These are phyloP conservation scores for Virgularia gustaviana DNA, from an alignment of 92 coral and sea anemone species.

Conservation along the genomic window DNA sequence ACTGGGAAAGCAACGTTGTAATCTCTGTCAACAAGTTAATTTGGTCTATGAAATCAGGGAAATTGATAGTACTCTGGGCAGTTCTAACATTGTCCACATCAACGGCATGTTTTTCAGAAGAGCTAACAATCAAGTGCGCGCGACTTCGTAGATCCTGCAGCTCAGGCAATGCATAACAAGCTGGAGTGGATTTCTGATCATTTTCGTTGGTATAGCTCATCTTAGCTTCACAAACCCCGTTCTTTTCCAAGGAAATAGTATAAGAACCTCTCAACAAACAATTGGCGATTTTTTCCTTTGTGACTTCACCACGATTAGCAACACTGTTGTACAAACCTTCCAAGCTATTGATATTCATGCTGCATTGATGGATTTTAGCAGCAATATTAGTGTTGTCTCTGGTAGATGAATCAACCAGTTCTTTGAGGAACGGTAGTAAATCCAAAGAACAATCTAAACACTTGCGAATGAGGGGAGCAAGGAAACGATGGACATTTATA, in stretches of 20 bases:
- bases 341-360: constrained; percentile 74
- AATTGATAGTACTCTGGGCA: constrained; percentile 37
- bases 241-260: constrained; percentile 30
- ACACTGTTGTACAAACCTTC: constrained; percentile 70
- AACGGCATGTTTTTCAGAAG: constrained; percentile 31
- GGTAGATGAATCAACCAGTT: neutral
- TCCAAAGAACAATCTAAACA: constrained; percentile 20
- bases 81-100: constrained; percentile 4
- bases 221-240: constrained; percentile 49
- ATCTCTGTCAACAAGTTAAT: constrained; percentile 60
- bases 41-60: constrained; percentile 50
- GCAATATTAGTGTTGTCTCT: constrained; percentile 56
- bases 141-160: constrained; percentile 88
- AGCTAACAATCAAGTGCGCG: constrained; percentile 82
- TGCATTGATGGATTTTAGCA: constrained; percentile 67
- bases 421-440: neutral
- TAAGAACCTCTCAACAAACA: constrained; percentile 46
- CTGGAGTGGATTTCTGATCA: neutral
- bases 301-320: constrained; percentile 88
- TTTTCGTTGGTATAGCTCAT: constrained; percentile 60
- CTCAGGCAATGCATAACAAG: constrained; percentile 63
- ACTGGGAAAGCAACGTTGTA: constrained; percentile 34
- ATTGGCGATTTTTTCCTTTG: constrained; percentile 68
- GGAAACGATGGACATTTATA: constrained; percentile 63
- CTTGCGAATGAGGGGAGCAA: constrained; percentile 46